Evolutionary conservation across 1,140 invertebrate genomes (phyloP).

Genomic region (Caenorhabditis remanei): DNA sequence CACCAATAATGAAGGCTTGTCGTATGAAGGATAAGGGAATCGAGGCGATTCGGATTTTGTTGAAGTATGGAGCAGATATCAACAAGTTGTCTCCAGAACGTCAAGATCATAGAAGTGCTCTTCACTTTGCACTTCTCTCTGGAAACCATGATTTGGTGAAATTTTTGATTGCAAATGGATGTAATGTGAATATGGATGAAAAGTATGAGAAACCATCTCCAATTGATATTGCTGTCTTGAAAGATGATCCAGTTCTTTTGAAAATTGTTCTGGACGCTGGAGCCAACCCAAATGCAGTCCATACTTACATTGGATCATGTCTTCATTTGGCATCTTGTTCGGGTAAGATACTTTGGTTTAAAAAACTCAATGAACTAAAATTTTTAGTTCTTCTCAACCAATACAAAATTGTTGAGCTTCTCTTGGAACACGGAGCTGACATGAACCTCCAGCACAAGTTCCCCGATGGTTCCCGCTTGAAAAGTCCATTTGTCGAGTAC

Average conservation of each 20-base stretch:
- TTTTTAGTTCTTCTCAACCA: constrained; percentile 60
- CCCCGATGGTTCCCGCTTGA: constrained; percentile 63
- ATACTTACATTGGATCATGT: constrained; percentile 66
- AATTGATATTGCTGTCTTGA: constrained; percentile 69
- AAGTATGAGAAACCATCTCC: constrained; percentile 68
- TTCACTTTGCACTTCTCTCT: constrained; percentile 68
- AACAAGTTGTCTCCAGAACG: constrained; percentile 63
- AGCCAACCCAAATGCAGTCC: constrained; percentile 65
- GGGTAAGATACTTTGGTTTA: constrained; percentile 22
- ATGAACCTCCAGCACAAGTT: constrained; percentile 63
- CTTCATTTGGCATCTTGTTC: constrained; percentile 69
- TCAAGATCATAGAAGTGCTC: constrained; percentile 67
- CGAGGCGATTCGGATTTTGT: constrained; percentile 62
- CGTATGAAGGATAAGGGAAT: constrained; percentile 67
- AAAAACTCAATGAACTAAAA: background rate
- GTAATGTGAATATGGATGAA: constrained; percentile 65
- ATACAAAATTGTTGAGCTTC: constrained; percentile 63
- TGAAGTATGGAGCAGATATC: constrained; percentile 68
- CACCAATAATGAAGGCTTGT: constrained; percentile 68
- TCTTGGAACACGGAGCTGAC: constrained; percentile 66
- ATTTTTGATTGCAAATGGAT: constrained; percentile 67
- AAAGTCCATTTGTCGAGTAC: constrained; percentile 69
- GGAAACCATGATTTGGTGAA: constrained; percentile 64
- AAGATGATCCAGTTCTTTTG: constrained; percentile 65
- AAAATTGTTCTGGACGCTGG: constrained; percentile 64